These are phyloP conservation scores for Sceloporus tristichus DNA, from an alignment of 2,113 vertebrate species.

Conservation along the genomic window DNA sequence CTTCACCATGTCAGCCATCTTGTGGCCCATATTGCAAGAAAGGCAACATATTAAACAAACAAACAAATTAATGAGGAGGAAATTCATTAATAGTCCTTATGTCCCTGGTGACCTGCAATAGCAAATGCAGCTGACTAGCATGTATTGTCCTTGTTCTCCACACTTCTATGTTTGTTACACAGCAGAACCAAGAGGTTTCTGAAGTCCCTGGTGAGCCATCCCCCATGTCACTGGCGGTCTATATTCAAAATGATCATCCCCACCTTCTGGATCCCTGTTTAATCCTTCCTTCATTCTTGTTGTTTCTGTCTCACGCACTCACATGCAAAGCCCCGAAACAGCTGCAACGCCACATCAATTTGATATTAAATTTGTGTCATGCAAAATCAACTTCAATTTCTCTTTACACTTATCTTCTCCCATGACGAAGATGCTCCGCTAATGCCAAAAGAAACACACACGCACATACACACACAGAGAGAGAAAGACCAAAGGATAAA, in stretches of 20 bases:
- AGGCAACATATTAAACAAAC: too few species aligned
- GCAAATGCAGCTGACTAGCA: too few species aligned
- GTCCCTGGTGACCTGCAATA: too few species aligned
- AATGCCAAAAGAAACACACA: slow-evolving; percentile 29
- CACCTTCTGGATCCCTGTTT: neutral
- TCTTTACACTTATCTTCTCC: slow-evolving; percentile 36
- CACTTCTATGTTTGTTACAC: too few species aligned
- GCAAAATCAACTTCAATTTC: slow-evolving; percentile 62
- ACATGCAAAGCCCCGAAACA: slow-evolving; percentile 16
- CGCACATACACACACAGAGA: neutral
- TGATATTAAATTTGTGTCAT: slow-evolving; percentile 53
- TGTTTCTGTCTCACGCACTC: neutral
- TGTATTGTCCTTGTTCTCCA: too few species aligned
- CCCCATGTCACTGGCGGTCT: neutral
- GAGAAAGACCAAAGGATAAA: slow-evolving; percentile 39
- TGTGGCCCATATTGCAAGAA: too few species aligned
- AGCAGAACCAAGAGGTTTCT: neutral
- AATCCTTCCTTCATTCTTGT: neutral
- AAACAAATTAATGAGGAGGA: too few species aligned
- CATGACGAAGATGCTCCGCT: neutral
- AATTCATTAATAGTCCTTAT: too few species aligned
- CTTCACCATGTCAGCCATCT: too few species aligned
- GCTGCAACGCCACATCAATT: slow-evolving; percentile 6
- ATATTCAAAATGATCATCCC: too few species aligned
- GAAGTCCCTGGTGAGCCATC: neutral